Evolutionary conservation across 2,888 invertebrate genomes (phyloP).

Genomic region (Scrobipalpa costella): DNA sequence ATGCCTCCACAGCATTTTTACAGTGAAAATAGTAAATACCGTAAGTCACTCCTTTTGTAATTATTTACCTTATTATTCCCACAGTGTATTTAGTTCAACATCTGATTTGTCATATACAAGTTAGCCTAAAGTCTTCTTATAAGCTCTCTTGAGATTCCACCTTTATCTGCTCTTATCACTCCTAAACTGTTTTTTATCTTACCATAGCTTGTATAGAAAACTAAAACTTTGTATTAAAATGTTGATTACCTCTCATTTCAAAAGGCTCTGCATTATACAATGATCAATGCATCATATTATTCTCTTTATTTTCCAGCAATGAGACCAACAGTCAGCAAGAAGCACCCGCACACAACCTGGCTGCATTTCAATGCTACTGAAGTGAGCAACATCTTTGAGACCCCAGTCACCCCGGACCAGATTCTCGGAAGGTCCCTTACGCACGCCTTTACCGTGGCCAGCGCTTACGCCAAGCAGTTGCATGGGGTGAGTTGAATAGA

Average conservation of each 20-base stretch:
- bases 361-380: slow-evolving; percentile 84
- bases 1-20: slow-evolving; percentile 84
- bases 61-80: too few relatives aligned
- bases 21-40: slow-evolving; percentile 82
- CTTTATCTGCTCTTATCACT: too few relatives aligned
- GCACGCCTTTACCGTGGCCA: slow-evolving; percentile 88
- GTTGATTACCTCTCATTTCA: too few relatives aligned
- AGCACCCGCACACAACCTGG: slow-evolving; percentile 89
- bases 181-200: too few relatives aligned
- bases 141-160: too few relatives aligned
- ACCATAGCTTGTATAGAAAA: too few relatives aligned
- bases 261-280: too few relatives aligned
- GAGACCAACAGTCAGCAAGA: slow-evolving; percentile 61
- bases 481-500: slow-evolving; percentile 84
- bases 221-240: too few relatives aligned
- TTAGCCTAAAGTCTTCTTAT: too few relatives aligned
- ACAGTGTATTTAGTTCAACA: too few relatives aligned
- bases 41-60: slow-evolving; percentile 81
- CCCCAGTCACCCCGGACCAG: slow-evolving; percentile 84
- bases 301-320: slow-evolving; percentile 70
- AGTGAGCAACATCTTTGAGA: slow-evolving; percentile 85
- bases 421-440: slow-evolving; percentile 85
- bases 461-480: slow-evolving; percentile 86
- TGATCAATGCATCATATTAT: too few relatives aligned
- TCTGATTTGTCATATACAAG: too few relatives aligned